Conservation (phyloP, 2,797 vertebrate species). For the Sibirionetta formosa region DNA sequence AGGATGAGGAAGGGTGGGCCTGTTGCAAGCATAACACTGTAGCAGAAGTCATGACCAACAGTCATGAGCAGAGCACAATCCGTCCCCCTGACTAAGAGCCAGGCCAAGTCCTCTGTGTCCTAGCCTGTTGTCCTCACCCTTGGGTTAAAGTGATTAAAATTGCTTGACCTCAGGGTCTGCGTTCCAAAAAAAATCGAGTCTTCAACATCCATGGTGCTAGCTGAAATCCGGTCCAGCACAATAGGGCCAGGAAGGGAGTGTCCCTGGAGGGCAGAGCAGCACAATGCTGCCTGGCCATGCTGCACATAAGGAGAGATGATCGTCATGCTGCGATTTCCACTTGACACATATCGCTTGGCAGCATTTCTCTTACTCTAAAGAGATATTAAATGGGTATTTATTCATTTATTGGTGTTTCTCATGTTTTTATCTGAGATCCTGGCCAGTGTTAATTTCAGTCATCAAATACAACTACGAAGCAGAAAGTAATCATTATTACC, state of each 20-base stretch:
- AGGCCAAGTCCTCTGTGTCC: background rate
- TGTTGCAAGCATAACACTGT: accelerated
- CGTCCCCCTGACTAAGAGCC: accelerated
- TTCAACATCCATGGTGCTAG: accelerated
- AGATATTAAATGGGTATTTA: background rate
- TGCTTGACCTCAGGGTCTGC: background rate
- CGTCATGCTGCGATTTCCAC: background rate
- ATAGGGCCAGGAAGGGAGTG: background rate
- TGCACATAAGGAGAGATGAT: accelerated
- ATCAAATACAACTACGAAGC: background rate
- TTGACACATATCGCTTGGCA: background rate
- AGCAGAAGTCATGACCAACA: accelerated
- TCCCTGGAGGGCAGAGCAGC: conserved; percentile 22
- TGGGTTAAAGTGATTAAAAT: background rate
- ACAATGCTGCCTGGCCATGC: background rate
- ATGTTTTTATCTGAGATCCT: background rate
- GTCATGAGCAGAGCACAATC: background rate
- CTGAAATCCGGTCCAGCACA: conserved; percentile 15
- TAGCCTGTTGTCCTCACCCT: background rate
- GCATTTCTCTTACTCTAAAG: background rate
- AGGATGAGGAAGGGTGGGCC: background rate
- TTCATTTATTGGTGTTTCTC: background rate
- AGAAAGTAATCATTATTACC: background rate
- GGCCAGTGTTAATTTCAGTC: background rate
- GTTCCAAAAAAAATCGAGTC: background rate